Evolutionary conservation across 2,888 invertebrate genomes (phyloP), one percentile per base, ranked within the genome.

Genomic region (Bellardia pandia): DNA sequence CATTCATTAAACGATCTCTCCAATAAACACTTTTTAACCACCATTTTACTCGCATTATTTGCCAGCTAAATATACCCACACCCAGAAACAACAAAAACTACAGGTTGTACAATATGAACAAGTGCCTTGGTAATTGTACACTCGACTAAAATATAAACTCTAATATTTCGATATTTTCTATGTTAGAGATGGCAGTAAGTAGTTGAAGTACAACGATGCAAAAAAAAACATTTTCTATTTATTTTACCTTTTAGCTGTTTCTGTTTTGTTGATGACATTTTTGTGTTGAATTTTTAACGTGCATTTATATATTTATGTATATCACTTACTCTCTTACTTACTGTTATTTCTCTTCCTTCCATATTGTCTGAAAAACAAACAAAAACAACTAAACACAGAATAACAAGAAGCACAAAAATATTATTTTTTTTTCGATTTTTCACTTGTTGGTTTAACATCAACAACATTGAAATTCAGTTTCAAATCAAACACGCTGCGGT

Each of bases 401-500:
- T 37, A 56, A 5, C 56, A 16, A 56, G 3, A 30, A 58, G 3
- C 48, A 58, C 45, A 45, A 45, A 45, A 11, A 45, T 13, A 45
- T 45, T 13, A 45, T 13, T 13, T 13, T 58, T 11, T 58, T 23
- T 58, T 30, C 33, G 45, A 72, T 71, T 77, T 64, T 79, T 78
- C 69, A 78, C 79, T 77, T 78, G 79, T 62, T 82, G 78, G 51
- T 76, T 85, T n/a, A 74, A 81, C 64, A 79, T 71, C 4, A 23
- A 74, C 58, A 64, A 60, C 23, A 51, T 84, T 74, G 30, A 86
- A 85, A 78, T 79, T 89, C 82, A 89, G 89, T 89, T 88, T 85
- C 64, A 86, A 85, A 85, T 89, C 86, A 82, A 89, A 88, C 86
- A 78, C 89, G 88, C 88, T 88, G 83, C 85, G 77, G 86, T 84